Evolutionary conservation across 1,140 invertebrate species (phyloP), one percentile per base, ranked within the genome.

Genomic region (Archegozetes longisetosus): DNA sequence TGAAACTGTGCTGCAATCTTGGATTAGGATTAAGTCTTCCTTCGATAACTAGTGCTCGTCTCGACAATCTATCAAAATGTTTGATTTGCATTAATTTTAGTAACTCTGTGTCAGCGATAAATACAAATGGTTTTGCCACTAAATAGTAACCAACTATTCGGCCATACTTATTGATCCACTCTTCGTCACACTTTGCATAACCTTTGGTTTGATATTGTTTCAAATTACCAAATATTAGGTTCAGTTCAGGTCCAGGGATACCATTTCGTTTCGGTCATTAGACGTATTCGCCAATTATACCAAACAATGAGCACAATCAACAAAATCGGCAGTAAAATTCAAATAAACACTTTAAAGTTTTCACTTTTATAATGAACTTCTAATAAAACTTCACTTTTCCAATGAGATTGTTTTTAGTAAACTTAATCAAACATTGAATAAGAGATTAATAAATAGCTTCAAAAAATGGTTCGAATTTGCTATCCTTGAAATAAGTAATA

Each of bases 61-160:
- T 68, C 2, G 62, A 63, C 60, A 70, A 74, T 14, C 68, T 65
- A 29, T 65, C 53, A 32, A 72, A 71, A 51, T 71, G 68, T 57
- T 68, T 70, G 22, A 74, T 69, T n/a, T 72, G 64, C 26, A 74
- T 67, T 20, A 68, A 64, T 40, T 70, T 70, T 24, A 74, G 54
- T 26, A 72, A 22, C 22, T 73, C 68, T 14, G n/a, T n/a, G 67
- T 74, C 72, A 1, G 60, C 55, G 4, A 74, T 65, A 2, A 72
- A 66, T 6, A 74, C 53, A 32, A 58, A 65, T 2, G 71, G 72
- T 51, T 64, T 66, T 25, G 59, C 53, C 0, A 73, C 73, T 24
- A 66, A 46, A 53, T 66, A 74, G 49, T 67, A 73, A 4, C 73
- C 73, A 46, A 70, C 68, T 6, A 72, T 63, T 47, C 66, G 60